Conservation (phyloP, 2,113 vertebrate genomes). For the Oreotrochilus melanogaster region DNA sequence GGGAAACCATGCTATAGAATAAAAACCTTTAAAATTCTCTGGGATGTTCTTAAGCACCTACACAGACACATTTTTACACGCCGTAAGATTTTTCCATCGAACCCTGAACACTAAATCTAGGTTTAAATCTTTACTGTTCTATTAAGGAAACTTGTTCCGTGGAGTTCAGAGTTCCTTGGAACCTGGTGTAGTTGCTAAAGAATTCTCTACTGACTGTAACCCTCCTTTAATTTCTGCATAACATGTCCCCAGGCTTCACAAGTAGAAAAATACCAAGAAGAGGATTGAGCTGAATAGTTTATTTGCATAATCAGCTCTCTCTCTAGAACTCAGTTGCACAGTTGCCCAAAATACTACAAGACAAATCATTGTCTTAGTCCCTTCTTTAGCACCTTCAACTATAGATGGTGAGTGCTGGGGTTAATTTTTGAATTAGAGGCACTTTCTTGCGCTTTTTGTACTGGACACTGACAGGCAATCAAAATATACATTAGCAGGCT, state of each 20-base stretch:
- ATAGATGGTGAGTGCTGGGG: neutral
- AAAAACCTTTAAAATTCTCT: slow-evolving; percentile 47
- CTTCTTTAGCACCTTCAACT: neutral
- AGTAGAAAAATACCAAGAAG: neutral
- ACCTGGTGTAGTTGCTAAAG: neutral
- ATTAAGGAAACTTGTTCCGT: slow-evolving; percentile 34
- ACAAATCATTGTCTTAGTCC: neutral
- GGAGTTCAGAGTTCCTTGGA: slow-evolving; percentile 8
- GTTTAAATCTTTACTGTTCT: slow-evolving; percentile 22
- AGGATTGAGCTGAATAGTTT: neutral
- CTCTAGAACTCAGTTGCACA: neutral
- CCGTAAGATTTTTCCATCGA: slow-evolving; percentile 34
- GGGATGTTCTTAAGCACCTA: slow-evolving; percentile 51
- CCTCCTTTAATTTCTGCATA: neutral
- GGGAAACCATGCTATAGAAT: slow-evolving; percentile 38
- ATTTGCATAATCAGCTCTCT: neutral
- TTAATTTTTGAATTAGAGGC: neutral
- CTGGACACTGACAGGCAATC: slow-evolving; percentile 31
- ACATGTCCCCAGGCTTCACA: neutral
- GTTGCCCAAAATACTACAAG: neutral
- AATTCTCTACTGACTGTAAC: slow-evolving; percentile 25
- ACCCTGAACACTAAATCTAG: slow-evolving; percentile 14
- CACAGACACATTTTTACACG: slow-evolving; percentile 25
- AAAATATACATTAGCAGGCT: slow-evolving; percentile 15
- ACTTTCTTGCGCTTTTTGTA: slow-evolving; percentile 1